Percentiles rank a stretch among this genome's conserved stretches.
Conservation (phyloP, 2,888 invertebrate species). For the Andricus quercusramuli region DNA sequence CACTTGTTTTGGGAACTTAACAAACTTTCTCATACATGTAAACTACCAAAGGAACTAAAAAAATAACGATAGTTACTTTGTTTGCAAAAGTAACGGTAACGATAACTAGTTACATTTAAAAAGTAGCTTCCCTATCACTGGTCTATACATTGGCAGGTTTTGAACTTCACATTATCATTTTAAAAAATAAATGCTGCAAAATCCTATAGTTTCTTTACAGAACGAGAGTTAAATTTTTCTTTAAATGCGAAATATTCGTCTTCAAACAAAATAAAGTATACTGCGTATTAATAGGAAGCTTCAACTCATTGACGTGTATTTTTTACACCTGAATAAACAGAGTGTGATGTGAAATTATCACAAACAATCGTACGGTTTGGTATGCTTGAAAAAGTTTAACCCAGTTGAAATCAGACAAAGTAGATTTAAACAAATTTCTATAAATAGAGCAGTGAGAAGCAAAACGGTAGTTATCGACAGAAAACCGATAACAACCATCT, state of each 20-base stretch:
- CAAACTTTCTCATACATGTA: too few relatives aligned
- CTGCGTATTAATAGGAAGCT: neutral
- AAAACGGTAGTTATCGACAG: slow-evolving; percentile 17
- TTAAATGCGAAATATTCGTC: neutral
- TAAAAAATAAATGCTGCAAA: neutral
- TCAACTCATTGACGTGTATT: neutral
- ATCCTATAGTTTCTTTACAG: neutral
- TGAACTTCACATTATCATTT: neutral
- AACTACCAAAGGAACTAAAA: too few relatives aligned
- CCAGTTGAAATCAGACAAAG: slow-evolving; percentile 20
- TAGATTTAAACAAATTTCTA: slow-evolving; percentile 23
- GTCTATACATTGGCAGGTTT: neutral
- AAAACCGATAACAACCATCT: slow-evolving; percentile 10
- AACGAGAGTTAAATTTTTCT: neutral
- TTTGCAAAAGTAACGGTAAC: too few relatives aligned
- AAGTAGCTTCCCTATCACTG: too few relatives aligned
- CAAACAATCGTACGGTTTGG: slow-evolving; percentile 6
- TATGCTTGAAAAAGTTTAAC: slow-evolving; percentile 15
- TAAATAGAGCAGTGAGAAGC: neutral
- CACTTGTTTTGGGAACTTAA: too few relatives aligned
- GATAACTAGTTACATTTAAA: too few relatives aligned
- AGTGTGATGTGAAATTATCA: slow-evolving; percentile 8
- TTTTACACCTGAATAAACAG: neutral
- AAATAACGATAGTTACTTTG: too few relatives aligned
- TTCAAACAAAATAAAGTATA: too few relatives aligned